Percentiles rank a stretch among this genome's conserved stretches.
These are phyloP conservation scores for Stenolophus ochropezus DNA, from an alignment of 2,888 invertebrate species.

Conservation along the genomic window DNA sequence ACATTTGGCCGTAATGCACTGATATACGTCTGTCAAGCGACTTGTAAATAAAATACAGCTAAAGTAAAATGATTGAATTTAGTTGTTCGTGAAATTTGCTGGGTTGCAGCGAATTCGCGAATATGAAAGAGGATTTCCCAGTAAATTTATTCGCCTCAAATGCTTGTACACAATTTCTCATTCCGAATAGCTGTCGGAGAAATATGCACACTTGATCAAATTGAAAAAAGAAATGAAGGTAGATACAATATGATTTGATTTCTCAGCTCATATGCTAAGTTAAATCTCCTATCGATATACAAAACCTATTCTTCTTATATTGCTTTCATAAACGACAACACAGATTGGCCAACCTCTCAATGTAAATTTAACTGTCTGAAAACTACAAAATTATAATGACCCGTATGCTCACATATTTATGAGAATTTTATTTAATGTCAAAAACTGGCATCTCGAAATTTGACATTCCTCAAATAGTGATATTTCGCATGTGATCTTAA, in stretches of 20 bases:
- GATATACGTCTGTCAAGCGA: slow-evolving; percentile 20
- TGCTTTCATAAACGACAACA: too few species aligned
- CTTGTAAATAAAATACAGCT: slow-evolving; percentile 22
- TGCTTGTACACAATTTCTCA: slow-evolving; percentile 46
- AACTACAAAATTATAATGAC: too few species aligned
- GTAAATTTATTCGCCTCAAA: slow-evolving; percentile 45
- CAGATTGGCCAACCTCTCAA: too few species aligned
- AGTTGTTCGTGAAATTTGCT: slow-evolving; percentile 28
- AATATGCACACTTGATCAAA: slow-evolving; percentile 44
- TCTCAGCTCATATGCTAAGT: background rate
- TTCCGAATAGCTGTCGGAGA: slow-evolving; percentile 43
- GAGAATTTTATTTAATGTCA: too few species aligned
- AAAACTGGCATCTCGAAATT: too few species aligned
- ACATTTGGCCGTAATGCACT: slow-evolving; percentile 7
- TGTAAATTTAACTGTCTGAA: too few species aligned
- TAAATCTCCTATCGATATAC: background rate
- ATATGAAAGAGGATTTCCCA: slow-evolving; percentile 43
- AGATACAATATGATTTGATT: slow-evolving; percentile 29
- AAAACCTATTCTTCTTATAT: background rate
- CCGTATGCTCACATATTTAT: too few species aligned
- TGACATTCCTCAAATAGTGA: too few species aligned
- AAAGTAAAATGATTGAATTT: slow-evolving; percentile 27
- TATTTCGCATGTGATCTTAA: too few species aligned
- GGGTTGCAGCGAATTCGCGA: slow-evolving; percentile 3
- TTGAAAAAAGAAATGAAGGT: slow-evolving; percentile 33